Percentiles rank a stretch among this genome's conserved stretches.
These are phyloP conservation scores for Suillia variegata DNA, from an alignment of 2,888 invertebrate species.

Conservation along the genomic window DNA sequence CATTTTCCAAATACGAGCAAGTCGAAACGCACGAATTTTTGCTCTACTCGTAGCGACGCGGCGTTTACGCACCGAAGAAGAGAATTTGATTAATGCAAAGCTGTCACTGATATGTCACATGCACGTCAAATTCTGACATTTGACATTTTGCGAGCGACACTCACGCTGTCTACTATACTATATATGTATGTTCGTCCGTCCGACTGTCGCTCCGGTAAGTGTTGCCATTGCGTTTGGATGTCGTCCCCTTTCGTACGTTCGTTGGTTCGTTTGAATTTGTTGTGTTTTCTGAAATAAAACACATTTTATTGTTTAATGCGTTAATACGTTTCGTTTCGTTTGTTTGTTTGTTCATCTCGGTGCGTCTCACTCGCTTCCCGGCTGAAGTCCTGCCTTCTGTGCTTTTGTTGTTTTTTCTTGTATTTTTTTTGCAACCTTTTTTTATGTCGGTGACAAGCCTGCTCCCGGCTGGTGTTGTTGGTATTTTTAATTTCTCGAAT, in stretches of 20 bases:
- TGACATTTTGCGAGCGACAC: constrained; percentile 59
- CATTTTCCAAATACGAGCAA: background rate
- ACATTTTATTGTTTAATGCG: constrained; percentile 32
- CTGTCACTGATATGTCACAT: constrained; percentile 64
- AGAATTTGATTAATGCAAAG: constrained; percentile 63
- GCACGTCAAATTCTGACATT: constrained; percentile 63
- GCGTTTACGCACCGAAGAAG: constrained; percentile 45
- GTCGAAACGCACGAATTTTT: no score
- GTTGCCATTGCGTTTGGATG: constrained; percentile 5
- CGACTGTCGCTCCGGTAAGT: background rate
- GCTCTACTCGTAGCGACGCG: background rate
- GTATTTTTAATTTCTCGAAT: constrained; percentile 21
- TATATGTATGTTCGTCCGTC: no score
- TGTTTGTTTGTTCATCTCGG: constrained; percentile 37
- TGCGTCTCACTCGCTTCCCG: background rate
- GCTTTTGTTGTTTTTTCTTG: constrained; percentile 16
- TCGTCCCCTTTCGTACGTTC: constrained; percentile 21
- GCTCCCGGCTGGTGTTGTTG: constrained; percentile 12
- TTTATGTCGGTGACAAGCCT: no score
- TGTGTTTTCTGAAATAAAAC: constrained; percentile 32
- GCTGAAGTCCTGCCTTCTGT: background rate
- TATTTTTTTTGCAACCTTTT: constrained; percentile 24
- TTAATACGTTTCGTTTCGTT: constrained; percentile 49
- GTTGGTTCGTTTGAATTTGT: constrained; percentile 27
- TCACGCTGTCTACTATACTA: constrained; percentile 27